Percentiles rank a stretch among this genome's conserved stretches.
Conservation (phyloP, 2,888 invertebrate species). For the Amphipoea lucens region DNA sequence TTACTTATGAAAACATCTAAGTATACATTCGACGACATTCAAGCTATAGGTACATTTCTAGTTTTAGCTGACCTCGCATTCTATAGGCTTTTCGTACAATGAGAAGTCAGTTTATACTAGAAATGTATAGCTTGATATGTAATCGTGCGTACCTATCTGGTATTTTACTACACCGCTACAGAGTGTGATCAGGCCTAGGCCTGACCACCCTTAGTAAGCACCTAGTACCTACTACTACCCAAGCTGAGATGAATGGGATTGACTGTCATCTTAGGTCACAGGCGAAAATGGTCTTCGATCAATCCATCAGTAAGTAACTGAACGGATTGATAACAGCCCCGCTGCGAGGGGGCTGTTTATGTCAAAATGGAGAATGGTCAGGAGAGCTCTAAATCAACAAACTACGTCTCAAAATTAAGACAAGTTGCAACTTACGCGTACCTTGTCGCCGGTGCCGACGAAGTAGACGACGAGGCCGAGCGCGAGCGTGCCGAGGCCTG, state of each 20-base stretch:
- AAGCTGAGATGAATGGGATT: not conserved
- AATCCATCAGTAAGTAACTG: not conserved
- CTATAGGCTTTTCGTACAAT: too few relatives aligned
- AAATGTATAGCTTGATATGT: too few relatives aligned
- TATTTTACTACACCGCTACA: not conserved
- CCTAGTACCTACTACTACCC: not conserved
- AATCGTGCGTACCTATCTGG: not conserved
- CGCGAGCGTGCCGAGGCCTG: slow-evolving; percentile 95
- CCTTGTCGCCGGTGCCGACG: slow-evolving; percentile 97
- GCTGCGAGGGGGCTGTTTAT: not conserved
- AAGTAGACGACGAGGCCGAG: slow-evolving; percentile 96
- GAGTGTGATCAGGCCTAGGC: not conserved
- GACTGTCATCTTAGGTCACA: not conserved
- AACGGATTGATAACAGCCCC: not conserved
- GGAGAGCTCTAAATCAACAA: slow-evolving; percentile 12
- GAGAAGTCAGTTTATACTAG: too few relatives aligned
- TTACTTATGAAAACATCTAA: slow-evolving; percentile 4
- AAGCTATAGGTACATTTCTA: too few relatives aligned
- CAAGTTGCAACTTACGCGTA: slow-evolving; percentile 58
- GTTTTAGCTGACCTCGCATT: too few relatives aligned
- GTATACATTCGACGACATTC: too few relatives aligned
- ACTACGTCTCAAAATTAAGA: slow-evolving; percentile 47
- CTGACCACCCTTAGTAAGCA: not conserved
- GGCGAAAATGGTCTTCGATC: not conserved
- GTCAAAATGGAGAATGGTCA: not conserved